Percentiles rank a stretch among this genome's conserved stretches.
These are phyloP conservation scores for Chiloscyllium punctatum DNA, from an alignment of 2,797 vertebrate species.

Conservation along the genomic window DNA sequence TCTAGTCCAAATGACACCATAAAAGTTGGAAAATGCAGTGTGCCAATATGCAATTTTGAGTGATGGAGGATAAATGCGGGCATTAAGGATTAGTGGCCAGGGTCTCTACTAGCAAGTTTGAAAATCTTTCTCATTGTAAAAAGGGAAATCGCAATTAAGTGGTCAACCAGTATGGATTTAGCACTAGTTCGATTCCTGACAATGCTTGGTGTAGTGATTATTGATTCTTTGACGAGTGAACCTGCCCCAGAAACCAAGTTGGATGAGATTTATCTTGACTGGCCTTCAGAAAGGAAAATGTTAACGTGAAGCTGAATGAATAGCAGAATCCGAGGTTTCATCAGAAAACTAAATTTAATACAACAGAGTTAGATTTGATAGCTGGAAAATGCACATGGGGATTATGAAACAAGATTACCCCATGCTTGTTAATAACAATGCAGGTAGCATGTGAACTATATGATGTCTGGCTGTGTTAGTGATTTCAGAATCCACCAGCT, in stretches of 20 bases:
- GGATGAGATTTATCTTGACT: conserved; percentile 14
- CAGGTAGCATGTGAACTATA: background rate
- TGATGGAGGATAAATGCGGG: background rate
- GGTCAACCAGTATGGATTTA: background rate
- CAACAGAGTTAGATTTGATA: background rate
- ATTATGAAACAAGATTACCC: background rate
- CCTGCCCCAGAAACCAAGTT: background rate
- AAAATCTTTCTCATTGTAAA: background rate
- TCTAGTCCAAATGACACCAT: conserved; percentile 1
- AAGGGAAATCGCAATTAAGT: background rate
- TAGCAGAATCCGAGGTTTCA: background rate
- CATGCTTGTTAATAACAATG: background rate
- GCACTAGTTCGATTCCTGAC: background rate
- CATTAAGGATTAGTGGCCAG: background rate
- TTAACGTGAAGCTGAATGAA: conserved; percentile 4
- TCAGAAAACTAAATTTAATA: background rate
- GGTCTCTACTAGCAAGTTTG: background rate
- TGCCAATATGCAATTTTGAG: background rate
- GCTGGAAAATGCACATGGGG: background rate
- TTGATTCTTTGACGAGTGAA: background rate
- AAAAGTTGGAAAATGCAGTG: conserved; percentile 18
- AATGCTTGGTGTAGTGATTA: background rate
- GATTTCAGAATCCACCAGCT: background rate
- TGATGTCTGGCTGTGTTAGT: background rate
- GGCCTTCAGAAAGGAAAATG: background rate